Conservation (phyloP, 2,797 vertebrate species). For the Syngnathus rostellatus region DNA sequence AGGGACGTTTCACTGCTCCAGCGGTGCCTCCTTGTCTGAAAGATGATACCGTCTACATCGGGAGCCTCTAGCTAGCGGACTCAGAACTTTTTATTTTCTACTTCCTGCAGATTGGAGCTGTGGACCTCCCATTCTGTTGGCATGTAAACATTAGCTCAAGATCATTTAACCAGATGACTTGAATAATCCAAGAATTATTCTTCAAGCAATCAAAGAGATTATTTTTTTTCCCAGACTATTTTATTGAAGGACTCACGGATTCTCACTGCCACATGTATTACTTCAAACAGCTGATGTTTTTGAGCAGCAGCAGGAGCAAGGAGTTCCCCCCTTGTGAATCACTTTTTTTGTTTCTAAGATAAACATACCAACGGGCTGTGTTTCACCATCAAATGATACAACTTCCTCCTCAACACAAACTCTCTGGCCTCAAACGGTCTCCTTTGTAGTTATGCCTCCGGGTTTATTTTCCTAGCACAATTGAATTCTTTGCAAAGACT, state of each 20-base stretch:
- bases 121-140: conserved; percentile 3
- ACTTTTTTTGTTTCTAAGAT: conserved; percentile 1
- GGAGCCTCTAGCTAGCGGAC: conserved; percentile 50
- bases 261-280: not conserved
- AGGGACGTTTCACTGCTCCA: conserved; percentile 37
- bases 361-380: not conserved
- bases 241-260: not conserved
- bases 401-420: conserved; percentile 43
- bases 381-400: conserved; percentile 6
- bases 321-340: conserved; percentile 4
- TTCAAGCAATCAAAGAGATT: not conserved
- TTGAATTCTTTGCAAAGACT: conserved; percentile 59
- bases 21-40: conserved; percentile 62
- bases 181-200: not conserved
- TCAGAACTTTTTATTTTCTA: conserved; percentile 54
- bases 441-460: conserved; percentile 57
- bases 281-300: conserved; percentile 2
- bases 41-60: conserved; percentile 54
- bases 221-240: not conserved
- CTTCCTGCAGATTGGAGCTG: conserved; percentile 26
- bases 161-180: not conserved
- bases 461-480: conserved; percentile 64
- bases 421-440: conserved; percentile 37
- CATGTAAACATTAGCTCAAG: not conserved
- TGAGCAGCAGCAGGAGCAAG: not conserved